Percentiles rank a stretch among this genome's conserved stretches.
These are phyloP conservation scores for Stomatorhinus walkeri DNA, from an alignment of 2,797 vertebrate species.

Conservation along the genomic window DNA sequence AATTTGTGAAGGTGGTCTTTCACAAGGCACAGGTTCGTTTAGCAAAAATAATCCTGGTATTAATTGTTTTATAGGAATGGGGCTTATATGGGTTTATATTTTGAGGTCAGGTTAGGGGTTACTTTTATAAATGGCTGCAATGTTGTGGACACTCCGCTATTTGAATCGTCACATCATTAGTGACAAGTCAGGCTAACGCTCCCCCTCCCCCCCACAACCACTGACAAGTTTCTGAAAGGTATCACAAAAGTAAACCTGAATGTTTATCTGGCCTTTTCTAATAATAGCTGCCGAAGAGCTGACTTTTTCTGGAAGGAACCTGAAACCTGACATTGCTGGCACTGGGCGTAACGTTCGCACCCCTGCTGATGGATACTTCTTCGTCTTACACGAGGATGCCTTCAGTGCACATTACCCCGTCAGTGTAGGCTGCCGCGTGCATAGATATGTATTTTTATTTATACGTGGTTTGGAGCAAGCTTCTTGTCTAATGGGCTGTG, in stretches of 20 bases:
- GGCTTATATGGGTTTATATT: neutral
- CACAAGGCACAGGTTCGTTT: neutral
- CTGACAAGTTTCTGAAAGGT: conserved; percentile 2
- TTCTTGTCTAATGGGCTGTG: neutral
- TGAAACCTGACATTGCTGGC: conserved; percentile 35
- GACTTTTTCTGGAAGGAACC: conserved; percentile 32
- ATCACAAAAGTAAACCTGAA: neutral
- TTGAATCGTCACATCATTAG: neutral
- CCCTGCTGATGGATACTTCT: neutral
- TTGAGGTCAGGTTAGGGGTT: neutral
- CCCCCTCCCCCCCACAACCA: neutral
- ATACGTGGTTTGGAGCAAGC: neutral
- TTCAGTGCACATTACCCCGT: neutral
- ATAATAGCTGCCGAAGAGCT: conserved; percentile 31
- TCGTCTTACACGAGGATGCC: neutral
- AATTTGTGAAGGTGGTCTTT: neutral
- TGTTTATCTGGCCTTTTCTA: conserved; percentile 31
- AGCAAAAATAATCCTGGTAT: neutral
- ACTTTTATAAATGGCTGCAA: neutral
- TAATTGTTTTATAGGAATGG: neutral
- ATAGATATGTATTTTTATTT: neutral
- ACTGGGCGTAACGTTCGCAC: conserved; percentile 8
- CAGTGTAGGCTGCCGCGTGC: neutral
- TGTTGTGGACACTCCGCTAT: neutral
- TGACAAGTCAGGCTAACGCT: neutral